Evolutionary conservation across 2,797 vertebrate genomes (phyloP), one percentile per base, ranked within the genome.

Genomic region (Molossus molossus): DNA sequence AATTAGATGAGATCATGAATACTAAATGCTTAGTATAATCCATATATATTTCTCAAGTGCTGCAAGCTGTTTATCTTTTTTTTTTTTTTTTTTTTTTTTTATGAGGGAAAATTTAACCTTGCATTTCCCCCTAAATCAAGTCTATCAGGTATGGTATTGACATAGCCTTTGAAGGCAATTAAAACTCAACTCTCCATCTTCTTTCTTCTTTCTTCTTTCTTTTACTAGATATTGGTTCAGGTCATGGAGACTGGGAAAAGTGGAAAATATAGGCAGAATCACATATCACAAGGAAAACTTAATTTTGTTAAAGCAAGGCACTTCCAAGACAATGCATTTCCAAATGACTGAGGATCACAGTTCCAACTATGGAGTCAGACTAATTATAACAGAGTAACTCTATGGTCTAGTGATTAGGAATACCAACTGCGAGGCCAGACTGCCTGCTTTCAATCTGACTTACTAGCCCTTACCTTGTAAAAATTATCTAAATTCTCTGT

Each of bases 201-300:
- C 55, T 23, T 55, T 90, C 21, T 53, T 27, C 55, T 23, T 55
- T 90, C 21, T 83, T 58, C 14, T 21, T 20, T 58, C 23, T 18
- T 25, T 95, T 48, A 53, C n/a, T 62, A 18, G 40, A 80, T 88
- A 12, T 84, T 84, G 40, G 20, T 58, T 81, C 67, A 94, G 10
- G 93, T 90, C 23, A 60, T 83, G 50, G 90, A 90, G 20, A 23
- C 4, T 53, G 6, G 17, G 10, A 0, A 81, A 64, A 50, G 76
- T 89, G 45, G 53, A 76, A 91, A 73, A 82, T 53, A 27, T 64
- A 45, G n/a, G 20, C 12, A 86, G 58, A 92, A 82, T 87, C 15
- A 70, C 23, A 67, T 69, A 57, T 67, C 40, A 83, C 23, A 92
- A 77, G 20, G 45, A 67, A 87, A 92, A 82, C 70, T 33, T 83